Evolutionary conservation across 2,113 vertebrate genomes (phyloP).

Genomic region (Oxygymnocypris stewartii): DNA sequence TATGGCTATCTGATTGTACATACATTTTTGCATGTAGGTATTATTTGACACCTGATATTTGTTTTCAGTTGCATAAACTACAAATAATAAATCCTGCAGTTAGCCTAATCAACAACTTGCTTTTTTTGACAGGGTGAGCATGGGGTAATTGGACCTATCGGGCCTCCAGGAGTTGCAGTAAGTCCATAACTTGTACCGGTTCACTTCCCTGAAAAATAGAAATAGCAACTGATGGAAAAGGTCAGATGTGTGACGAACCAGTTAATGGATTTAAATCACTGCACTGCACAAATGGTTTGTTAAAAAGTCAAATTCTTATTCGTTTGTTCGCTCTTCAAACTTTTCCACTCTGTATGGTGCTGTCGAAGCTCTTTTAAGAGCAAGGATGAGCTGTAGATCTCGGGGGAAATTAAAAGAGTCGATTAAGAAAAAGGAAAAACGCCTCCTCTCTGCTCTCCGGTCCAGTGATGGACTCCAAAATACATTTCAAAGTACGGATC

Average conservation of each 20-base stretch:
- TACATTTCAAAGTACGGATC: conserved; percentile 22
- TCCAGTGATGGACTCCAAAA: conserved; percentile 41
- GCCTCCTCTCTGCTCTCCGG: conserved; percentile 12
- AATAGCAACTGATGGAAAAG: background rate
- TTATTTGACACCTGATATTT: background rate
- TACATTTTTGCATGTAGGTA: background rate
- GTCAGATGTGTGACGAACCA: background rate
- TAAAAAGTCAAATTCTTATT: conserved; percentile 18
- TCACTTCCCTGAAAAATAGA: background rate
- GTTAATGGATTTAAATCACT: background rate
- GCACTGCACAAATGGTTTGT: background rate
- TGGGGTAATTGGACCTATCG: conserved; percentile 71
- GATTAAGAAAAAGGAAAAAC: conserved; percentile 39
- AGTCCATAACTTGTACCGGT: conserved; percentile 49
- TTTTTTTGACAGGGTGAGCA: conserved; percentile 69
- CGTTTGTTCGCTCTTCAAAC: conserved; percentile 33
- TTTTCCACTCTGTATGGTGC: conserved; percentile 16
- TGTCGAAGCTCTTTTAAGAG: conserved; percentile 44
- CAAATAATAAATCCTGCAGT: background rate
- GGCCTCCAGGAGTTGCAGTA: conserved; percentile 73
- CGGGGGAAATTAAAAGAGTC: conserved; percentile 53
- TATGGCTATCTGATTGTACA: background rate
- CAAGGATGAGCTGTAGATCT: conserved; percentile 30
- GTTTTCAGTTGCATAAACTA: background rate
- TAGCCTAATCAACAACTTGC: background rate